Percentiles rank a stretch among this genome's conserved stretches.
These are phyloP conservation scores for Pelobates cultripes DNA, from an alignment of 2,797 vertebrate genomes.

Conservation along the genomic window DNA sequence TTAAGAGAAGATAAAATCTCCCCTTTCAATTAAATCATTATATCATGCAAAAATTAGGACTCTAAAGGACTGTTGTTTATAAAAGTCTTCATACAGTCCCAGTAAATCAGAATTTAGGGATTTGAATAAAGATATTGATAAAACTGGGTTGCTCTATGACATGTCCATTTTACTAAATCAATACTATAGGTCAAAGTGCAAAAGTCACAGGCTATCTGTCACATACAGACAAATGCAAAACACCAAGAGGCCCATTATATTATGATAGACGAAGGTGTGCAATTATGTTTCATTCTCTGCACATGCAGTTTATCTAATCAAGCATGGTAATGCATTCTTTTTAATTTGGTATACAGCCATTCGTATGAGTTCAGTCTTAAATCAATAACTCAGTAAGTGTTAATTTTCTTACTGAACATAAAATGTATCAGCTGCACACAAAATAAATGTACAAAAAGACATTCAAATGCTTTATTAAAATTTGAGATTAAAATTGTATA, in stretches of 20 bases:
- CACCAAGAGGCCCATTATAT: not conserved
- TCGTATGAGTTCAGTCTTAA: not conserved
- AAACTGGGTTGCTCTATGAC: not conserved
- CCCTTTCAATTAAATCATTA: no score
- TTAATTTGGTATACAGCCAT: no score
- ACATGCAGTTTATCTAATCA: not conserved
- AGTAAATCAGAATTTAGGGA: no score
- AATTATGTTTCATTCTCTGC: not conserved
- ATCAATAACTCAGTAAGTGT: not conserved
- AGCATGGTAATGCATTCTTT: no score
- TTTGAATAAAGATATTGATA: no score
- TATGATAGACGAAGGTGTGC: not conserved
- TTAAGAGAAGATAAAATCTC: no score
- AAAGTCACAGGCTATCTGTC: not conserved
- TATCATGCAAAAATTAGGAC: no score
- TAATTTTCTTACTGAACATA: not conserved
- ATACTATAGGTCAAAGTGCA: conserved; percentile 3
- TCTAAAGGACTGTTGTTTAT: no score
- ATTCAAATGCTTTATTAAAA: not conserved
- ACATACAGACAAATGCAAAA: not conserved
- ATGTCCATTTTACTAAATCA: not conserved
- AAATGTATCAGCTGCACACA: not conserved
- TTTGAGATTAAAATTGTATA: not conserved
- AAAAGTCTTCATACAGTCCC: no score
- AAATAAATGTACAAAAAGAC: not conserved